phyloP scores from a whole-genome alignment of 92 coral and sea anemone species.

The Montipora capitata region DNA sequence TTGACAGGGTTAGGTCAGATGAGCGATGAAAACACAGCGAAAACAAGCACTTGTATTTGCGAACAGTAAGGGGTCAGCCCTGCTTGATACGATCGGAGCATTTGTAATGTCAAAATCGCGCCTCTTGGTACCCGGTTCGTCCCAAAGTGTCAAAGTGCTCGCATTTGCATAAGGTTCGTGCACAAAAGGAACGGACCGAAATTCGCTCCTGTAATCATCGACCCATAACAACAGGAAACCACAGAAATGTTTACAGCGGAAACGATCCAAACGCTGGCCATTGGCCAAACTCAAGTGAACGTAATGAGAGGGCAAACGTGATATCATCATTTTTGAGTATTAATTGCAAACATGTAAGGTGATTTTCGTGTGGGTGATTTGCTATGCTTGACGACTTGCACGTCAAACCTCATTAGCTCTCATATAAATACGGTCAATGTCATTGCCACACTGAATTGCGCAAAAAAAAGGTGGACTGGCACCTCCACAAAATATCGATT shows the following conservation, averaged over 20 bases:
- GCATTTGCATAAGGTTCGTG: slow-evolving; percentile 38
- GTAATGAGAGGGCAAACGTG: slow-evolving; percentile 1
- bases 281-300: slow-evolving; percentile 23
- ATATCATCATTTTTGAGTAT: slow-evolving; percentile 1
- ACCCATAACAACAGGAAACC: slow-evolving; percentile 53
- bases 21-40: slow-evolving; percentile 24
- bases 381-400: slow-evolving; percentile 35
- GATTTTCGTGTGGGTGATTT: slow-evolving; percentile 39
- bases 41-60: background rate
- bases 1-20: slow-evolving; percentile 33
- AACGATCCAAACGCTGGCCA: slow-evolving; percentile 35
- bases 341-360: slow-evolving; percentile 27
- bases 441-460: background rate
- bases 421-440: background rate
- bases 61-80: slow-evolving; percentile 20
- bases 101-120: slow-evolving; percentile 43
- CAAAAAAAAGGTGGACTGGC: slow-evolving; percentile 7
- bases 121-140: slow-evolving; percentile 10
- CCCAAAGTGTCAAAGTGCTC: slow-evolving; percentile 28
- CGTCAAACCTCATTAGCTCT: slow-evolving; percentile 39
- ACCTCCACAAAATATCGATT: background rate
- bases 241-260: slow-evolving; percentile 56
- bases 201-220: background rate
- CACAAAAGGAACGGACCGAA: background rate
- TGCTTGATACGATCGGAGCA: slow-evolving; percentile 6